A percentile compares a stretch with the other conserved stretches of the same genome.
These are phyloP conservation scores for Chrysogorgia sp. DNA, from an alignment of 92 coral and sea anemone genomes.

Conservation along the genomic window DNA sequence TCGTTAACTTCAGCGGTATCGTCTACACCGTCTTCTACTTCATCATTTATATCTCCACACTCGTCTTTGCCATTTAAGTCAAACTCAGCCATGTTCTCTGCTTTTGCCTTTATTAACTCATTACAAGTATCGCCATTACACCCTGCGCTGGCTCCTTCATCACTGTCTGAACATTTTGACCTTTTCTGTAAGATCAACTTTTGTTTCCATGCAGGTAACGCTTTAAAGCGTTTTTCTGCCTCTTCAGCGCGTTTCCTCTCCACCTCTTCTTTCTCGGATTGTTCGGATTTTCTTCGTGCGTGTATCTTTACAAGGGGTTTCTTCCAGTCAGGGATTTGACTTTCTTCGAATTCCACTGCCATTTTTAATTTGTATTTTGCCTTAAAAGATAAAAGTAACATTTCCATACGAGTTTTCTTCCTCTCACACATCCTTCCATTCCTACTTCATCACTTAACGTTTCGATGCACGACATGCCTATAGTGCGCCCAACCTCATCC, in stretches of 20 bases:
- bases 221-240: constrained; percentile 19
- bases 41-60: not conserved
- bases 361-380: constrained; percentile 14
- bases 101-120: not conserved
- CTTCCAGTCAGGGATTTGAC: constrained; percentile 33
- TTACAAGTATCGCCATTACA: not conserved
- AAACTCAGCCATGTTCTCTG: not conserved
- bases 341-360: constrained; percentile 20
- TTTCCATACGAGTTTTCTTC: not conserved
- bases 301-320: constrained; percentile 22
- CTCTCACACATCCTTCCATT: too few species aligned
- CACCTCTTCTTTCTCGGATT: constrained; percentile 25
- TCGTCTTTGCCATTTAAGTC: not conserved
- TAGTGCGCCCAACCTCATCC: too few species aligned
- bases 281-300: constrained; percentile 32
- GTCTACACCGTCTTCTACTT: not conserved
- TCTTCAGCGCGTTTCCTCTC: constrained; percentile 18
- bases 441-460: too few species aligned
- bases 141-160: not conserved
- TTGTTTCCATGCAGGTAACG: constrained; percentile 34
- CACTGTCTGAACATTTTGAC: constrained; percentile 6
- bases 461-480: too few species aligned
- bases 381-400: not conserved
- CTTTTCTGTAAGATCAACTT: constrained; percentile 19
- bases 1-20: not conserved